Evolutionary conservation across 2,113 vertebrate species (phyloP).

Genomic region (Ia io): DNA sequence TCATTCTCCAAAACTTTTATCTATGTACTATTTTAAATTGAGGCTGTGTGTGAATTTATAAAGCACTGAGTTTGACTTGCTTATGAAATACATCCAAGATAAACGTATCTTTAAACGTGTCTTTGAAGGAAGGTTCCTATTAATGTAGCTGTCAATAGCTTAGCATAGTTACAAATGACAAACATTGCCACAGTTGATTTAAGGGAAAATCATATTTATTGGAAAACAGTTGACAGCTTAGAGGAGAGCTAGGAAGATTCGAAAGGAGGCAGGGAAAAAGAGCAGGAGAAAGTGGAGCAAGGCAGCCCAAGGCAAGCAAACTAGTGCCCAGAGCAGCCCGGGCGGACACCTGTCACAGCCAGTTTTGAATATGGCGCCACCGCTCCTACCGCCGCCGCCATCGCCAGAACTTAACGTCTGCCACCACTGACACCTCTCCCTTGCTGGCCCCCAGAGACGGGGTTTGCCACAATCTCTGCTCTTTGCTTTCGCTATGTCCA

Average conservation of each 20-base stretch:
- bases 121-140: background rate
- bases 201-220: background rate
- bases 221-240: background rate
- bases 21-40: background rate
- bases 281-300: background rate
- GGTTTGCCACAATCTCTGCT: background rate
- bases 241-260: background rate
- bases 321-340: background rate
- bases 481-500: background rate
- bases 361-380: background rate
- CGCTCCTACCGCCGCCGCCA: rapidly evolving
- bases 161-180: background rate
- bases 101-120: background rate
- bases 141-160: background rate
- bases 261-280: background rate
- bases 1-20: background rate
- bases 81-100: background rate
- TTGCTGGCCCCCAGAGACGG: background rate
- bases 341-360: background rate
- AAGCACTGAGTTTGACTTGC: background rate
- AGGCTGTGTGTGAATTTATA: background rate
- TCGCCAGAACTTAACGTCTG: background rate
- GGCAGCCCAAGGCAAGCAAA: background rate
- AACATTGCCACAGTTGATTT: background rate
- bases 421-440: background rate